Evolutionary conservation across 2,888 invertebrate species (phyloP).

Genomic region (Ectropis crepuscularia): DNA sequence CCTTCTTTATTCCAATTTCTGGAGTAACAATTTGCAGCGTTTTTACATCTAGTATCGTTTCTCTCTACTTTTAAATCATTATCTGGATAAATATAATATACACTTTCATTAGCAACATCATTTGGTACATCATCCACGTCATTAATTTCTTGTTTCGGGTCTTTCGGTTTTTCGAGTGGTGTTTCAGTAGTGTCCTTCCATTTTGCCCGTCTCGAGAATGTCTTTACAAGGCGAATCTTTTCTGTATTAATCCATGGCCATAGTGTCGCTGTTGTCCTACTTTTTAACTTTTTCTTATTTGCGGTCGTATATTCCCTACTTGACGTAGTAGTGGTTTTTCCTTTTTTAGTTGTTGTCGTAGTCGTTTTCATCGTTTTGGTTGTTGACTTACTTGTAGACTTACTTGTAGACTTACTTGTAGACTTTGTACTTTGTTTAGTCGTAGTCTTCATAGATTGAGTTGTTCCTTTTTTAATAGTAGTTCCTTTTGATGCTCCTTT

Average conservation of each 20-base stretch:
- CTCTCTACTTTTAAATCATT: neutral
- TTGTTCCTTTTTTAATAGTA: too few species aligned
- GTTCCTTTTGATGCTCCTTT: too few species aligned
- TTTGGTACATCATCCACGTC: neutral
- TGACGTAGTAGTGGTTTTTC: neutral
- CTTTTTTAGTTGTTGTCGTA: neutral
- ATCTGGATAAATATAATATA: conserved; percentile 3
- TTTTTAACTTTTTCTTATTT: neutral
- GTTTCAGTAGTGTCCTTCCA: too few species aligned
- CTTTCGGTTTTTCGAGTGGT: neutral
- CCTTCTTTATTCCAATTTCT: conserved; percentile 10
- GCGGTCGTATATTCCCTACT: neutral
- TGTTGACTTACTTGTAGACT: neutral
- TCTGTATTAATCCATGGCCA: too few species aligned
- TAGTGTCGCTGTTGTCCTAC: too few species aligned
- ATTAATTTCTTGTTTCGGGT: neutral
- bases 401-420: neutral
- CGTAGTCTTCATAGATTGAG: too few species aligned
- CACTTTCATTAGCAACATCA: neutral
- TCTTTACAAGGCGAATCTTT: too few species aligned
- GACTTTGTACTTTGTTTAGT: neutral
- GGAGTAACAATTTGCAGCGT: neutral
- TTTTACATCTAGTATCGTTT: conserved; percentile 4
- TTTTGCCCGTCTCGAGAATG: too few species aligned
- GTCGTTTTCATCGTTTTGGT: neutral